Evolutionary conservation across 2,888 invertebrate genomes (phyloP), one percentile per base, ranked within the genome.

Genomic region (Trichopria drosophilae): DNA sequence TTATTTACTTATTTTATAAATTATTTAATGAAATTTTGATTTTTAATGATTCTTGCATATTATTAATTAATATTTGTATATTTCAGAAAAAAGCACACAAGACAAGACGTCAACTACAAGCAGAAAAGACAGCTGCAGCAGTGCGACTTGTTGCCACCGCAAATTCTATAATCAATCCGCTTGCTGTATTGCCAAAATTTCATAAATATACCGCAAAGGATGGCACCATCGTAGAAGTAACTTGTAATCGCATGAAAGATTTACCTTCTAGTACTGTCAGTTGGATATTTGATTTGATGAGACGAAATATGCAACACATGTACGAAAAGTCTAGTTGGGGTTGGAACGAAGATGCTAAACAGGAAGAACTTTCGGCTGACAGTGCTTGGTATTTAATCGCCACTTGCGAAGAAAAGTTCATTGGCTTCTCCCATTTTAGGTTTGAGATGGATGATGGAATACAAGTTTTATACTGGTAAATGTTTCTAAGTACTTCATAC

Each of bases 251-350:
- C 64, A 83, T 83, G 6, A 72, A 73, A 35, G 77, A 84, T 51
- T 73, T 90, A 40, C 79, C 82, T 42, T 76, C 80, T 44, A 76
- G 77, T 51, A 79, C 81, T 6, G 72, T 83, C 23, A 77, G 84
- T 24, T 90, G 88, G 87, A 82, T 86, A 35, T 85, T 89, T 64
- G 80, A 85, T 63, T 79, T 93, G 19, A 86, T 88, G 53, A 86
- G 87, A 70, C 79, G 80, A 57, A 93, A 93, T 73, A 90, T 92
- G 90, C 84, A 85, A 73, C 69, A 78, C 52, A 77, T 87, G 84
- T 92, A 83, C 80, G 83, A 66, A 45, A 62, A 67, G 26, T 71
- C 71, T 0, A 56, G 51, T 7, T 82, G 82, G 82, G 86, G 87
- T 1, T 88, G 88, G 88, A 80, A 84, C 64, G 81, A 81, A 6